Evolutionary conservation across 1,140 invertebrate species (phyloP).

Genomic region (Laupala kohalensis): DNA sequence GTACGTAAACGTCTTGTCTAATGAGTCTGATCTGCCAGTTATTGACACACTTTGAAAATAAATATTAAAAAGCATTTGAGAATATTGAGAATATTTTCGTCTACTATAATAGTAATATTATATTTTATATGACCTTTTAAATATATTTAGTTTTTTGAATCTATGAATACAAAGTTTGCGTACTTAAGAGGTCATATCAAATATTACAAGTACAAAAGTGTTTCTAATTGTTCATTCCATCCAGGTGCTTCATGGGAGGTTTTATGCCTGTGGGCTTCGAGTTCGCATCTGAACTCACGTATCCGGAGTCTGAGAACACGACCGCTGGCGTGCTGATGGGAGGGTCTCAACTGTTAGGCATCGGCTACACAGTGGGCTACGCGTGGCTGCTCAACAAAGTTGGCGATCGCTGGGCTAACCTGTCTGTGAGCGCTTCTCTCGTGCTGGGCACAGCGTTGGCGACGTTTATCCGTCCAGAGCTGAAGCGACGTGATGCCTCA

Average conservation of each 20-base stretch:
- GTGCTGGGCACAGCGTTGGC: slow-evolving; percentile 55
- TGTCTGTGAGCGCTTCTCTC: slow-evolving; percentile 45
- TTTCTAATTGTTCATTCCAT: no score
- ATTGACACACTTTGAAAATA: no score
- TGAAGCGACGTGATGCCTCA: slow-evolving; percentile 56
- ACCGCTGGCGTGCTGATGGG: slow-evolving; percentile 23
- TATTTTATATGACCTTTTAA: no score
- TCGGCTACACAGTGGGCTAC: slow-evolving; percentile 57
- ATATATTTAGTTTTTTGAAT: no score
- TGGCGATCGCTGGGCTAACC: slow-evolving; percentile 55
- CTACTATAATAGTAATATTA: no score
- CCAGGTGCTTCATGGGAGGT: slow-evolving; percentile 49
- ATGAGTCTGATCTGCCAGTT: no score
- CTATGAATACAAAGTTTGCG: no score
- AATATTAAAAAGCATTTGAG: no score
- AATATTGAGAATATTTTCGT: no score
- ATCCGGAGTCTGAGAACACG: slow-evolving; percentile 42
- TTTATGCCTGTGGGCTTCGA: slow-evolving; percentile 51
- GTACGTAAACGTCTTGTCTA: no score
- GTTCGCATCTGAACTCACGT: slow-evolving; percentile 49
- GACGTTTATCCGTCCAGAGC: slow-evolving; percentile 56
- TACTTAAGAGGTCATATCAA: no score
- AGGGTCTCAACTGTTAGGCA: slow-evolving; percentile 34
- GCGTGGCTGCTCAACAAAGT: slow-evolving; percentile 38
- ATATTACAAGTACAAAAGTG: no score